A percentile compares a stretch with the other conserved stretches of the same genome.
Evolutionary conservation across 2,797 vertebrate species (phyloP).

Genomic region (Siniperca undulata): DNA sequence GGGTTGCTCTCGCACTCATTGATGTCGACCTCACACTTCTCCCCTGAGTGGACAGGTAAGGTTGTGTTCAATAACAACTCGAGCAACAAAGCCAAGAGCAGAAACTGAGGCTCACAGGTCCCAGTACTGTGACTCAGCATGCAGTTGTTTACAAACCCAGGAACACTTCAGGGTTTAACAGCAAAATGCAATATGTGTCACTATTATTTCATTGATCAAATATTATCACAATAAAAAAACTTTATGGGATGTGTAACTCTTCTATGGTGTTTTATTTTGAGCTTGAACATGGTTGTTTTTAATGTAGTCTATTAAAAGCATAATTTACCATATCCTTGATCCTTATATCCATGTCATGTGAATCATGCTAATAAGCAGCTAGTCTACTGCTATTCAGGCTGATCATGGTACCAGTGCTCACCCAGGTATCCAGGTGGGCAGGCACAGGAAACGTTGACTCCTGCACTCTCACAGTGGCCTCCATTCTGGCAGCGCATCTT

Average conservation of each 20-base stretch:
- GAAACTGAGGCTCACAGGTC: not conserved
- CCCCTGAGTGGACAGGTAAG: conserved; percentile 80
- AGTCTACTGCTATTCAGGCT: not conserved
- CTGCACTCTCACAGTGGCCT: conserved; percentile 91
- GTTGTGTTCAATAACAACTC: conserved; percentile 20
- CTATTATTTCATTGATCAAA: not conserved
- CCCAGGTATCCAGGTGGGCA: conserved; percentile 93
- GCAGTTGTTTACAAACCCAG: not conserved
- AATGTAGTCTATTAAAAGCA: not conserved
- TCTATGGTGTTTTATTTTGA: not conserved
- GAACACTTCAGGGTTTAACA: not conserved
- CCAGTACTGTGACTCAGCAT: not conserved
- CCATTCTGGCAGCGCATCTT: conserved; percentile 94
- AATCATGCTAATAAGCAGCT: not conserved
- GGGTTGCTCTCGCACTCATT: conserved; percentile 96
- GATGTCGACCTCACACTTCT: conserved; percentile 93
- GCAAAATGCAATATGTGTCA: not conserved
- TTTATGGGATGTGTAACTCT: no score
- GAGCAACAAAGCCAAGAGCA: not conserved
- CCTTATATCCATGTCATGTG: no score
- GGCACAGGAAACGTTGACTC: conserved; percentile 90
- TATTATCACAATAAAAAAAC: not conserved
- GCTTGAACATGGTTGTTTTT: not conserved
- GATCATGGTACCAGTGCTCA: conserved; percentile 68
- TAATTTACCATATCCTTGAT: not conserved